These are phyloP conservation scores for Diorhabda carinulata DNA, from an alignment of 1,140 invertebrate genomes.

Conservation along the genomic window DNA sequence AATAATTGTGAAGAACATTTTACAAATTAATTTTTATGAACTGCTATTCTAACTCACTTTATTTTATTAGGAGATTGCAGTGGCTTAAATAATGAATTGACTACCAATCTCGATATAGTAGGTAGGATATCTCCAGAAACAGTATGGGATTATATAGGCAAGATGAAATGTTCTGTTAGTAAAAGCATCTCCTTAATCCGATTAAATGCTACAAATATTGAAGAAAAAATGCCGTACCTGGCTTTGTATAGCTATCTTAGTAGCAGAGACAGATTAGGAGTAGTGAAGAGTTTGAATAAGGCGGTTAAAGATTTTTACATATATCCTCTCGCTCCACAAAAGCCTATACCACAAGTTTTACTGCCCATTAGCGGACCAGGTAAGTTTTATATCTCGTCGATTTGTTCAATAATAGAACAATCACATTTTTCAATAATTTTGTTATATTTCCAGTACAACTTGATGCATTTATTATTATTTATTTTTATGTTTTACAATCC, in stretches of 20 bases:
- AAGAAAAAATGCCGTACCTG: constrained; percentile 81
- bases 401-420: no score
- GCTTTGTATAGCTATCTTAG: constrained; percentile 87
- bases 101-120: constrained; percentile 79
- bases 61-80: constrained; percentile 59
- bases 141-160: constrained; percentile 90
- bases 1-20: no score
- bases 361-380: constrained; percentile 75
- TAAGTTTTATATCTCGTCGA: constrained; percentile 25
- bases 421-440: no score
- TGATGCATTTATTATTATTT: no score
- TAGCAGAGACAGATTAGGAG: constrained; percentile 67
- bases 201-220: constrained; percentile 73
- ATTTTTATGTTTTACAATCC: no score
- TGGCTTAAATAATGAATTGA: constrained; percentile 68
- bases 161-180: constrained; percentile 81
- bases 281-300: constrained; percentile 60
- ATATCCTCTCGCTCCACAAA: constrained; percentile 75
- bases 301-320: constrained; percentile 94
- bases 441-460: no score
- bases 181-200: constrained; percentile 85
- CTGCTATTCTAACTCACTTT: background rate
- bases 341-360: constrained; percentile 71
- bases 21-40: no score
- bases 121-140: constrained; percentile 86